Evolutionary conservation across 2,113 vertebrate genomes (phyloP).

Genomic region (Neogobius melanostomus): DNA sequence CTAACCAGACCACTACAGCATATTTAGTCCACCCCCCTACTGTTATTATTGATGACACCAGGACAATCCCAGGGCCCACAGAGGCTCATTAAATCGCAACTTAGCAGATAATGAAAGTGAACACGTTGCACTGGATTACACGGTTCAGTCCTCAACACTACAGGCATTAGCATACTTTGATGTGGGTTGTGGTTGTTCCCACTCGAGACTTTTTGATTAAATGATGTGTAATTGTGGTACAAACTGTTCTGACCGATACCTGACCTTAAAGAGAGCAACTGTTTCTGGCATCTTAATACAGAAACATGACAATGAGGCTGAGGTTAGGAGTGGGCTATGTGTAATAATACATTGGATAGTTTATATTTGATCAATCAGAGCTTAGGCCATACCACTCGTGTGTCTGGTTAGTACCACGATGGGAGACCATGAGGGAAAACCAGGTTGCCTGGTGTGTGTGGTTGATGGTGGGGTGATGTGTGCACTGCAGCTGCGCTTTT

Average conservation of each 20-base stretch:
- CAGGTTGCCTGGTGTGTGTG: too few species aligned
- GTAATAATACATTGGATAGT: too few species aligned
- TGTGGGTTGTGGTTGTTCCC: slow-evolving; percentile 35
- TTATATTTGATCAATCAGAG: too few species aligned
- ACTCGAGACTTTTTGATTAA: slow-evolving; percentile 44
- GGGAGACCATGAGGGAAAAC: too few species aligned
- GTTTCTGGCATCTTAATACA: too few species aligned
- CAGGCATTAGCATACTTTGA: slow-evolving; percentile 47
- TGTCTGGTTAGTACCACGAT: too few species aligned
- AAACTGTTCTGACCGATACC: slow-evolving; percentile 32
- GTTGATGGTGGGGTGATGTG: too few species aligned
- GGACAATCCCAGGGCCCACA: slow-evolving; percentile 27
- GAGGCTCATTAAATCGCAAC: slow-evolving; percentile 62
- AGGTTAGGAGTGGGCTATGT: too few species aligned
- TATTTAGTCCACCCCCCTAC: slow-evolving; percentile 37
- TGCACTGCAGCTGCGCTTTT: too few species aligned
- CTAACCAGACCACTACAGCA: slow-evolving; percentile 59
- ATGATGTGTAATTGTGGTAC: slow-evolving; percentile 26
- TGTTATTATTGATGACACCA: slow-evolving; percentile 65
- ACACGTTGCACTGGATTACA: slow-evolving; percentile 41
- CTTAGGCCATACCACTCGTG: too few species aligned
- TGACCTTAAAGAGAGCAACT: not conserved
- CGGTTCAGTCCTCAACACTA: slow-evolving; percentile 22
- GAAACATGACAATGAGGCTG: too few species aligned
- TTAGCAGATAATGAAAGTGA: slow-evolving; percentile 52